A percentile compares a stretch with the other conserved stretches of the same genome.
Evolutionary conservation across 2,797 vertebrate genomes (phyloP).

Genomic region (Fistularia commersonii): DNA sequence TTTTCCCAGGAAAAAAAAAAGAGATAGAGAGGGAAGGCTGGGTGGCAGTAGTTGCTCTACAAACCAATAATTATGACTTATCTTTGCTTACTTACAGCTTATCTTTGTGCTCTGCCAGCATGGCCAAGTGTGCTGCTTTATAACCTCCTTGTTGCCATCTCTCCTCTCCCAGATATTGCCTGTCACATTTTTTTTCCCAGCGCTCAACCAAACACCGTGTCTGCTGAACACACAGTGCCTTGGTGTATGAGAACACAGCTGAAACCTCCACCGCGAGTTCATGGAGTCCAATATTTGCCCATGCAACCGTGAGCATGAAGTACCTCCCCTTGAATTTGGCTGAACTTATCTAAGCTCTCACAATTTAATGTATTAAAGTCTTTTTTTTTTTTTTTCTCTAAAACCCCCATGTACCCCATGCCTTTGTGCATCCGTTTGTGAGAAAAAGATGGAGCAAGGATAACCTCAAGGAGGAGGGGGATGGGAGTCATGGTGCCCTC

Average conservation of each 20-base stretch:
- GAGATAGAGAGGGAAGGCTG: slow-evolving; percentile 14
- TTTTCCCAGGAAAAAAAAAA: slow-evolving; percentile 19
- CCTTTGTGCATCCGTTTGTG: background rate
- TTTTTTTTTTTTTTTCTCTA: too few species aligned
- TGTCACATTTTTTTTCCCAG: slow-evolving; percentile 8
- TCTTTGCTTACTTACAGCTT: slow-evolving; percentile 16
- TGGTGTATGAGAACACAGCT: too few species aligned
- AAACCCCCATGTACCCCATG: background rate
- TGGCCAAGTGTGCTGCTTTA: slow-evolving; percentile 21
- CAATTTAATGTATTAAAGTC: too few species aligned
- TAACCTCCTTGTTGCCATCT: slow-evolving; percentile 27
- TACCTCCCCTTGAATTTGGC: background rate
- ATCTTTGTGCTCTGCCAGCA: too few species aligned
- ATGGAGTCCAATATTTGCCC: too few species aligned
- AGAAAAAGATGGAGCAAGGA: slow-evolving; percentile 11
- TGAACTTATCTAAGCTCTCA: too few species aligned
- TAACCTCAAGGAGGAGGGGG: slow-evolving; percentile 6
- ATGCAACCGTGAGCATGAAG: too few species aligned
- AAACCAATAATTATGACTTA: slow-evolving; percentile 54
- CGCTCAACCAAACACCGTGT: background rate
- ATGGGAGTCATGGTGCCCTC: slow-evolving; percentile 52
- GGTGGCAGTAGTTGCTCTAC: slow-evolving; percentile 27
- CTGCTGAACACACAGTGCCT: too few species aligned
- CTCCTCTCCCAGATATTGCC: background rate
- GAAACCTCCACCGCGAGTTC: too few species aligned